phyloP scores from a whole-genome alignment of 92 coral and sea anemone species.

The Porites evermanni region DNA sequence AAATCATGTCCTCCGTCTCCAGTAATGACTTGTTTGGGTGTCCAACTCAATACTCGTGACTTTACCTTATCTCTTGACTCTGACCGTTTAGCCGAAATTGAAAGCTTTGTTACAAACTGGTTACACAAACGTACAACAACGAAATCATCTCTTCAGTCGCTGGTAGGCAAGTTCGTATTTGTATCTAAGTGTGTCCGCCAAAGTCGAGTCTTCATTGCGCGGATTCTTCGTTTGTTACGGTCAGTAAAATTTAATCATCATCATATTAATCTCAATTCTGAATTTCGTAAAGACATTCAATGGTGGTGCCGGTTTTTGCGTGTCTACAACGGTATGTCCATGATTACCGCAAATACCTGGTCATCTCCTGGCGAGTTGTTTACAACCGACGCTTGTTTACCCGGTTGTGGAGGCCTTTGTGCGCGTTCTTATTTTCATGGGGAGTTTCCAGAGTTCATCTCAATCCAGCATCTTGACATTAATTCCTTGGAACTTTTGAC shows the following conservation, averaged over 20 bases:
- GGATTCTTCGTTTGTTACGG: background rate
- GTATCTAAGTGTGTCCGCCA: background rate
- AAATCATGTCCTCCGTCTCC: background rate
- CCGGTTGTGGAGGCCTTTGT: too few species aligned
- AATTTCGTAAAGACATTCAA: background rate
- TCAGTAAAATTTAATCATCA: background rate
- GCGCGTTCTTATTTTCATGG: constrained; percentile 12
- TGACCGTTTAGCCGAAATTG: background rate
- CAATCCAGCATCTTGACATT: background rate
- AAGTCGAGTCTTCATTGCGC: background rate
- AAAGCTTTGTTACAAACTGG: background rate
- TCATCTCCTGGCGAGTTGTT: background rate
- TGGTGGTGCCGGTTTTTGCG: background rate
- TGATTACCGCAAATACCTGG: background rate
- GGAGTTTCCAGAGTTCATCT: constrained; percentile 15
- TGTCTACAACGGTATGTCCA: background rate
- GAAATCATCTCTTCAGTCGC: background rate
- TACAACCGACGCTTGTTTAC: too few species aligned
- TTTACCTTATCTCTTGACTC: background rate
- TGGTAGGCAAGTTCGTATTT: background rate
- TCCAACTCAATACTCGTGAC: too few species aligned
- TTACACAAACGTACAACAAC: background rate
- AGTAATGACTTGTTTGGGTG: background rate
- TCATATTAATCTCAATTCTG: background rate
- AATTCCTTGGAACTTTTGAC: constrained; percentile 10